These are phyloP conservation scores for Pteronotus mesoamericanus DNA, from an alignment of 2,797 vertebrate genomes.

Conservation along the genomic window DNA sequence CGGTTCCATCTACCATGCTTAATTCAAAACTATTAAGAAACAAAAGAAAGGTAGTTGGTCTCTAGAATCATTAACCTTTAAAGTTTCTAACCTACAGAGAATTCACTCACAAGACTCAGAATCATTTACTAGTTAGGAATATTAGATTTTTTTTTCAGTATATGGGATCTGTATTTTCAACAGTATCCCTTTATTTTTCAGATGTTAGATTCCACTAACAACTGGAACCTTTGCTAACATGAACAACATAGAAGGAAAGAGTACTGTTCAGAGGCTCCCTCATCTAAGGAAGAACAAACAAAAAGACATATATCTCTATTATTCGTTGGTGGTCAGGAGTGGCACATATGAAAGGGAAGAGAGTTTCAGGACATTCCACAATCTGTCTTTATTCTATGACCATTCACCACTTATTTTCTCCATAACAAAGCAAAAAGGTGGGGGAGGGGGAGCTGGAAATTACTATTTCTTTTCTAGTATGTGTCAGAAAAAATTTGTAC, in stretches of 20 bases:
- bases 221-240: neutral
- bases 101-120: neutral
- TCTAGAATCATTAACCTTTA: conserved; percentile 32
- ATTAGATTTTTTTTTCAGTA: conserved; percentile 6
- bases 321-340: neutral
- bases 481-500: neutral
- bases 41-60: neutral
- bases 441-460: no score
- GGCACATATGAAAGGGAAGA: neutral
- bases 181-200: neutral
- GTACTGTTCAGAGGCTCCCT: neutral
- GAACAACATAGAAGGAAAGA: neutral
- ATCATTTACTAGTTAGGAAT: neutral
- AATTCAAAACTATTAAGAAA: conserved; percentile 27
- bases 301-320: neutral
- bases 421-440: neutral
- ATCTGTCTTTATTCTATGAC: neutral
- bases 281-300: neutral
- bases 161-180: neutral
- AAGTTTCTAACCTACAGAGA: conserved; percentile 11
- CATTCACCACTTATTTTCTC: neutral
- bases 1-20: neutral
- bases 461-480: neutral
- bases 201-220: conserved; percentile 21
- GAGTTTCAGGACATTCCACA: neutral